phyloP scores from a whole-genome alignment of 2,113 vertebrate species.

The Pedionomus torquatus region DNA sequence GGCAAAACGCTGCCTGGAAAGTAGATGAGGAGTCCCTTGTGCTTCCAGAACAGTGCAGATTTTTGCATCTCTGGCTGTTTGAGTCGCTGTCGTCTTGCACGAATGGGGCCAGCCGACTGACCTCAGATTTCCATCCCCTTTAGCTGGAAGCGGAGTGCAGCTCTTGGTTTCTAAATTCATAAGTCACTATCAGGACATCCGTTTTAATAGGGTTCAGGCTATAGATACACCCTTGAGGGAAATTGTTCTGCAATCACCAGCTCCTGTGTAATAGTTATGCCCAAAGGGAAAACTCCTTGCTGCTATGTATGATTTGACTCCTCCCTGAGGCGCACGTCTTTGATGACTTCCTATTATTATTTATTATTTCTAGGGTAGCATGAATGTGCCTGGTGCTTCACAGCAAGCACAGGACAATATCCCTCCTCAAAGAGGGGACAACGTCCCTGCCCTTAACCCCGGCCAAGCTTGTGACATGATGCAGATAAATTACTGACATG shows the following conservation, averaged over 20 bases:
- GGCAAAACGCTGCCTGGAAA: not conserved
- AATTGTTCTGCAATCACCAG: constrained; percentile 24
- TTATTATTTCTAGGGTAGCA: not conserved
- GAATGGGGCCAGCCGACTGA: not conserved
- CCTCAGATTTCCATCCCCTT: not conserved
- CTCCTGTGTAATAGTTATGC: not conserved
- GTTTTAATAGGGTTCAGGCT: constrained; percentile 37
- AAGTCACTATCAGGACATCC: not conserved
- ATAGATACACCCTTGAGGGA: not conserved
- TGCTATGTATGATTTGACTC: not conserved
- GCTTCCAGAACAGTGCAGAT: too few relatives aligned
- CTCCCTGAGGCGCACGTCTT: not conserved
- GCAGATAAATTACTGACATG: not conserved
- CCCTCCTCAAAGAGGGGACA: not conserved
- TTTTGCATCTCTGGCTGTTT: not conserved
- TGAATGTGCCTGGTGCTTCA: not conserved
- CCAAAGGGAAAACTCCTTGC: not conserved
- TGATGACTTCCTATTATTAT: not conserved
- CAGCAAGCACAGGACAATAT: not conserved
- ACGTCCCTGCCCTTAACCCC: not conserved
- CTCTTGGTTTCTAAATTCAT: not conserved
- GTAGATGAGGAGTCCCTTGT: not conserved
- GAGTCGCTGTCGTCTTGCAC: rapidly evolving
- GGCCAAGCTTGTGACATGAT: not conserved
- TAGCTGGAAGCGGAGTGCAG: constrained; percentile 10